phyloP scores from a whole-genome alignment of 2,888 invertebrate species.

The Brachycybe producta region DNA sequence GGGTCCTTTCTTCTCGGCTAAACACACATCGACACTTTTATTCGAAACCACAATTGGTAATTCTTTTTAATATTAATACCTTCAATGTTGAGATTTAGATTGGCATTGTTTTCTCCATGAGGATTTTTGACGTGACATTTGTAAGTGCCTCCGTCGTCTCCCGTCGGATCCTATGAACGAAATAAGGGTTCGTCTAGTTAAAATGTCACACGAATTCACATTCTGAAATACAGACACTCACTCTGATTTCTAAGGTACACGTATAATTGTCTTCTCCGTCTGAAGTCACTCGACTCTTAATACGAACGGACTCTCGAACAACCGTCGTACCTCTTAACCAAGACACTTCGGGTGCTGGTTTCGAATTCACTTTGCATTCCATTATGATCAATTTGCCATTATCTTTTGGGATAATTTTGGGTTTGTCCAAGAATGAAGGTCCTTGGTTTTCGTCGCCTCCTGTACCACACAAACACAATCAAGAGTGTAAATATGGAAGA shows the following conservation, averaged over 20 bases:
- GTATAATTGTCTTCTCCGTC: slow-evolving; percentile 22
- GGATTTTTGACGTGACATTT: slow-evolving; percentile 39
- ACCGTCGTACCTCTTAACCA: slow-evolving; percentile 81
- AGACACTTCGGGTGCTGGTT: slow-evolving; percentile 81
- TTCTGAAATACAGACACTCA: not conserved
- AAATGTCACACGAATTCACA: not conserved
- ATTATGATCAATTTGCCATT: slow-evolving; percentile 85
- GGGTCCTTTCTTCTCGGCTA: slow-evolving; percentile 63
- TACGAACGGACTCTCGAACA: slow-evolving; percentile 57
- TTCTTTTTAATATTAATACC: slow-evolving; percentile 22
- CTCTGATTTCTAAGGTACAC: slow-evolving; percentile 20
- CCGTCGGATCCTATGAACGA: slow-evolving; percentile 18
- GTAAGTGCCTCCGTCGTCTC: slow-evolving; percentile 21
- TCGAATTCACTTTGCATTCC: slow-evolving; percentile 84
- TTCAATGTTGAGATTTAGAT: slow-evolving; percentile 39
- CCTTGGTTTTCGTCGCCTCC: slow-evolving; percentile 22
- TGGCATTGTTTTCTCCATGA: slow-evolving; percentile 39
- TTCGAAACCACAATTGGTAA: not conserved
- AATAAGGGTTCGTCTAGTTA: not conserved
- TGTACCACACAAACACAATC: not conserved
- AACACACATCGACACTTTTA: slow-evolving; percentile 5
- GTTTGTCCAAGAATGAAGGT: slow-evolving; percentile 48
- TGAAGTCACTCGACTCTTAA: slow-evolving; percentile 32
- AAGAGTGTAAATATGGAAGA: too few species aligned
- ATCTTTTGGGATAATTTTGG: slow-evolving; percentile 77